These are phyloP conservation scores for Oceanodroma tethys DNA, from an alignment of 2,113 vertebrate species.

Conservation along the genomic window DNA sequence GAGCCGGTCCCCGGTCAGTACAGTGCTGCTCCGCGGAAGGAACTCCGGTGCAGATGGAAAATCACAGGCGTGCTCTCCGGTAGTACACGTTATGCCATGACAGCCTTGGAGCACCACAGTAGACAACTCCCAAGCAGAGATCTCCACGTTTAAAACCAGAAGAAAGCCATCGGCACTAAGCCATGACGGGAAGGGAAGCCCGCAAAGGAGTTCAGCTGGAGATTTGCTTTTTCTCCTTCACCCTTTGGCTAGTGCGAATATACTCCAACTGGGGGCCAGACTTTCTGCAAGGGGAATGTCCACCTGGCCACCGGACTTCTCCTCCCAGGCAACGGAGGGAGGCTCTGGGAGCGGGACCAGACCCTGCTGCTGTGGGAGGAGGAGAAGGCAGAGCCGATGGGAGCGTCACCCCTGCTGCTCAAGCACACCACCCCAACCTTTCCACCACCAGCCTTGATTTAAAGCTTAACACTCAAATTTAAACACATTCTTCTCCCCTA, in stretches of 20 bases:
- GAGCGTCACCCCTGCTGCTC: neutral
- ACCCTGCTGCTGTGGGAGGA: neutral
- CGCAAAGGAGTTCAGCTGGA: neutral
- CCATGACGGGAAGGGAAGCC: neutral
- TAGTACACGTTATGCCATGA: neutral
- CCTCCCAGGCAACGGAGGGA: neutral
- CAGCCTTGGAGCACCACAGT: neutral
- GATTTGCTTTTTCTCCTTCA: neutral
- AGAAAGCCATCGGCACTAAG: neutral
- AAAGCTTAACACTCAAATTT: neutral
- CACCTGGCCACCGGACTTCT: neutral
- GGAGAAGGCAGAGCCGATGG: accelerated
- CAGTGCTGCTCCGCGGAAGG: neutral
- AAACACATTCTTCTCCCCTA: neutral
- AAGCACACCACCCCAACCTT: neutral
- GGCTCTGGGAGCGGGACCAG: accelerated
- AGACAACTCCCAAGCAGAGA: neutral
- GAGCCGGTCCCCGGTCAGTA: neutral
- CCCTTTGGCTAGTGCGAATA: neutral
- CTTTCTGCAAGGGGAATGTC: accelerated
- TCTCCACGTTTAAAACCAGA: neutral
- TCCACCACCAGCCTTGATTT: neutral
- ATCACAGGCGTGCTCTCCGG: neutral
- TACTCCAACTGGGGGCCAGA: accelerated
- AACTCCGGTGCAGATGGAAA: neutral